Conservation (phyloP, 2,888 invertebrate genomes). For the Mythimna impura region DNA sequence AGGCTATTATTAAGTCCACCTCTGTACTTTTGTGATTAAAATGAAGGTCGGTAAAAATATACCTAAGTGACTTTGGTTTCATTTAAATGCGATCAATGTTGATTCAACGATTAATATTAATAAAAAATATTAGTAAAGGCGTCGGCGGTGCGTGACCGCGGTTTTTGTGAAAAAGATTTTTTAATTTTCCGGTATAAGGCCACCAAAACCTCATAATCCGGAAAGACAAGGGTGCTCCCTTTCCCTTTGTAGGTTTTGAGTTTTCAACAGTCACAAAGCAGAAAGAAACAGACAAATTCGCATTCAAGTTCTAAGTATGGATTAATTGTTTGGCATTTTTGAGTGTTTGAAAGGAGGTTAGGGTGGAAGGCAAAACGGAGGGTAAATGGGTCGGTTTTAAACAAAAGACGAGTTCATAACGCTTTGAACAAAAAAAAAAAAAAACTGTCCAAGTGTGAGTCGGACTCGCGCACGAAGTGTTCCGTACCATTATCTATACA, state of each 20-base stretch:
- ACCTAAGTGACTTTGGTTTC: background rate
- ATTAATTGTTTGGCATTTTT: conserved; percentile 32
- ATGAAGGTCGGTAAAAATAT: background rate
- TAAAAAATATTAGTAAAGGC: background rate
- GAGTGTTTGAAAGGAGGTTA: background rate
- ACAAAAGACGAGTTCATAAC: background rate
- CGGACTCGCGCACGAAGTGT: no score
- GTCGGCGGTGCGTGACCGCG: background rate
- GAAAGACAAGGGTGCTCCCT: conserved; percentile 12
- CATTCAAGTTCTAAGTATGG: conserved; percentile 6
- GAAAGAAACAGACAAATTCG: background rate
- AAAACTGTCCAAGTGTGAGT: background rate
- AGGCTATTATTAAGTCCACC: no score
- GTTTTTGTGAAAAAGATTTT: background rate
- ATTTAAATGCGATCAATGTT: background rate
- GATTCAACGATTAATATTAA: background rate
- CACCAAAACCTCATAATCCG: background rate
- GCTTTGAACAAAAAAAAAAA: background rate
- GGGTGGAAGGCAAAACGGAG: background rate
- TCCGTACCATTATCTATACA: no score
- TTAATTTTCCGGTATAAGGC: conserved; percentile 15
- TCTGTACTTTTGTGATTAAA: background rate
- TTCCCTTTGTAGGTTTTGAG: conserved; percentile 7
- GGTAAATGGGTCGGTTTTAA: background rate
- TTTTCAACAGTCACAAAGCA: background rate